Percentiles rank a stretch among this genome's conserved stretches.
Conservation (phyloP, 2,797 vertebrate genomes). For the Valencia hispanica region DNA sequence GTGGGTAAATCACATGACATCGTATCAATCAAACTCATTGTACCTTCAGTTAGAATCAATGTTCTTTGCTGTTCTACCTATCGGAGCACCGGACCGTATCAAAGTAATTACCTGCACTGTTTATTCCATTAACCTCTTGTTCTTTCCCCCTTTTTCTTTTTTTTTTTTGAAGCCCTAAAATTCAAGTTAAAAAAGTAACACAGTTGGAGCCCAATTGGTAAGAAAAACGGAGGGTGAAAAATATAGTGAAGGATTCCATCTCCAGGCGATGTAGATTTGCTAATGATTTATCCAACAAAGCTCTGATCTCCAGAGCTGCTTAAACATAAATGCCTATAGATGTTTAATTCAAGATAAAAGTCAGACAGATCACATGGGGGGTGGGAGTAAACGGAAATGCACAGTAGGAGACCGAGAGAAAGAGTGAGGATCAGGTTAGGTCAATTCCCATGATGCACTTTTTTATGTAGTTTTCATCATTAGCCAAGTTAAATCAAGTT, state of each 20-base stretch:
- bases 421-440: slow-evolving; percentile 9
- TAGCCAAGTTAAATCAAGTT: slow-evolving; percentile 15
- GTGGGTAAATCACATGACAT: slow-evolving; percentile 83
- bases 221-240: slow-evolving; percentile 25
- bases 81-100: slow-evolving; percentile 69
- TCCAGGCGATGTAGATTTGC: slow-evolving; percentile 54
- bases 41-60: slow-evolving; percentile 81
- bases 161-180: too few species aligned
- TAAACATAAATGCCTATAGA: slow-evolving; percentile 63
- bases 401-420: slow-evolving; percentile 21
- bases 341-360: slow-evolving; percentile 61
- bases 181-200: slow-evolving; percentile 35
- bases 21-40: slow-evolving; percentile 81
- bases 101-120: slow-evolving; percentile 75
- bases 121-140: slow-evolving; percentile 61
- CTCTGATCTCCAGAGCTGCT: slow-evolving; percentile 56
- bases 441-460: slow-evolving; percentile 29
- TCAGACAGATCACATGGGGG: slow-evolving; percentile 56
- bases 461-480: slow-evolving; percentile 32
- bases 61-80: slow-evolving; percentile 79
- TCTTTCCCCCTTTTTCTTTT: slow-evolving; percentile 36
- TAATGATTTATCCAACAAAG: slow-evolving; percentile 46
- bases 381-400: slow-evolving; percentile 42
- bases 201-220: slow-evolving; percentile 28
- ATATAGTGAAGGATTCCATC: slow-evolving; percentile 30